Percentiles rank a stretch among this genome's conserved stretches.
phyloP scores from a whole-genome alignment of 1,140 invertebrate species.

The Mya arenaria region DNA sequence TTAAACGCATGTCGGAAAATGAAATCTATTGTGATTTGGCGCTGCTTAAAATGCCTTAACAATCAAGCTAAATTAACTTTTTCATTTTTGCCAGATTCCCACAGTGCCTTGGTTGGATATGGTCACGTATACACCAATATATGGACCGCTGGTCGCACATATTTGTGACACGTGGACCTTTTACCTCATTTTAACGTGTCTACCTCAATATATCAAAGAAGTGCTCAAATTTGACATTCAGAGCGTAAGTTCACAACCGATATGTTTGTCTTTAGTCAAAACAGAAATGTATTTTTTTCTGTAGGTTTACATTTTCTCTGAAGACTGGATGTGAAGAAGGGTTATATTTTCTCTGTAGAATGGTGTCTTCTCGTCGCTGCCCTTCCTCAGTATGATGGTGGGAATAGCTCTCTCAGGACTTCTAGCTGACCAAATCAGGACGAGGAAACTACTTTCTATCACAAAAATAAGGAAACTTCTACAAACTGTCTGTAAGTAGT shows the following conservation, averaged over 20 bases:
- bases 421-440: slow-evolving; percentile 88
- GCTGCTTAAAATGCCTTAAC: too few species aligned
- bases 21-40: too few species aligned
- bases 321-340: not conserved
- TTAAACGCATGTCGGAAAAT: too few species aligned
- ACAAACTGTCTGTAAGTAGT: slow-evolving; percentile 85
- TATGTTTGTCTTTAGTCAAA: not conserved
- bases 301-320: not conserved
- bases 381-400: slow-evolving; percentile 92
- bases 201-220: slow-evolving; percentile 95
- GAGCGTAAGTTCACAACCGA: slow-evolving; percentile 84
- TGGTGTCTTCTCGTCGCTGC: slow-evolving; percentile 91
- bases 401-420: slow-evolving; percentile 89
- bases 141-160: slow-evolving; percentile 92
- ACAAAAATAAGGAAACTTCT: slow-evolving; percentile 83
- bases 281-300: not conserved
- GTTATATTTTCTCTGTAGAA: slow-evolving; percentile 84
- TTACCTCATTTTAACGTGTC: slow-evolving; percentile 94
- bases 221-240: slow-evolving; percentile 92
- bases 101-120: slow-evolving; percentile 55
- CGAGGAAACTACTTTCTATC: slow-evolving; percentile 84
- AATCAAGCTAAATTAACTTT: too few species aligned
- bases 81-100: too few species aligned
- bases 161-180: slow-evolving; percentile 94
- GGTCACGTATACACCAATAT: slow-evolving; percentile 90